Evolutionary conservation across 2,113 vertebrate genomes (phyloP).

Genomic region (Orientallactaga bullata): DNA sequence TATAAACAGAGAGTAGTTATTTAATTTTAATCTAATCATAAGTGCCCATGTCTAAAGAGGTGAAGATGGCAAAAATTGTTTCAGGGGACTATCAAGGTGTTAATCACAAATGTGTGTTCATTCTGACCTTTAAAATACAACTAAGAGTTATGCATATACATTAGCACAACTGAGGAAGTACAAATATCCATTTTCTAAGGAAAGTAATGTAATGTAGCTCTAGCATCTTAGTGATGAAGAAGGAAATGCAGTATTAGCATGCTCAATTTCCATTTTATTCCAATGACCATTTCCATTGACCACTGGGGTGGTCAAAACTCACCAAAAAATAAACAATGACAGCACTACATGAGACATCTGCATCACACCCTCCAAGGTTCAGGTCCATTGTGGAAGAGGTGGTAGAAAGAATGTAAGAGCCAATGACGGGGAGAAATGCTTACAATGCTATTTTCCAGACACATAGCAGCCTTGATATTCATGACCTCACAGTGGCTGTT

Average conservation of each 20-base stretch:
- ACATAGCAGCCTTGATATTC: too few species aligned
- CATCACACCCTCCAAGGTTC: too few species aligned
- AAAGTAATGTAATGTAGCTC: background rate
- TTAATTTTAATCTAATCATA: slow-evolving; percentile 44
- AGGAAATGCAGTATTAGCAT: slow-evolving; percentile 58
- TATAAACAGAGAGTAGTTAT: background rate
- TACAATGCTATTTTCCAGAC: too few species aligned
- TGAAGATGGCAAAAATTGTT: background rate
- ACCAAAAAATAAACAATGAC: too few species aligned
- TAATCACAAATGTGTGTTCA: background rate
- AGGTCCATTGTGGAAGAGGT: too few species aligned
- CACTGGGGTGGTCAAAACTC: too few species aligned
- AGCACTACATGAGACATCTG: too few species aligned
- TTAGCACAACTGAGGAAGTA: background rate
- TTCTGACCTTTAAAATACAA: slow-evolving; percentile 39
- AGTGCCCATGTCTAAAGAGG: background rate
- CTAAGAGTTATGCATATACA: background rate
- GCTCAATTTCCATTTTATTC: slow-evolving; percentile 54
- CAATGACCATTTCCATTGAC: too few species aligned
- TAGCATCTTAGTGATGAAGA: background rate
- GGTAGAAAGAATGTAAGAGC: too few species aligned
- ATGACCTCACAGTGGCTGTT: too few species aligned
- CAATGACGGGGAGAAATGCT: too few species aligned
- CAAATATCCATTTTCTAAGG: slow-evolving; percentile 32
- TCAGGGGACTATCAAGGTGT: background rate